Base-by-base conservation (phyloP, 2,888 invertebrate species). In the Lymantria monacha region DNA sequence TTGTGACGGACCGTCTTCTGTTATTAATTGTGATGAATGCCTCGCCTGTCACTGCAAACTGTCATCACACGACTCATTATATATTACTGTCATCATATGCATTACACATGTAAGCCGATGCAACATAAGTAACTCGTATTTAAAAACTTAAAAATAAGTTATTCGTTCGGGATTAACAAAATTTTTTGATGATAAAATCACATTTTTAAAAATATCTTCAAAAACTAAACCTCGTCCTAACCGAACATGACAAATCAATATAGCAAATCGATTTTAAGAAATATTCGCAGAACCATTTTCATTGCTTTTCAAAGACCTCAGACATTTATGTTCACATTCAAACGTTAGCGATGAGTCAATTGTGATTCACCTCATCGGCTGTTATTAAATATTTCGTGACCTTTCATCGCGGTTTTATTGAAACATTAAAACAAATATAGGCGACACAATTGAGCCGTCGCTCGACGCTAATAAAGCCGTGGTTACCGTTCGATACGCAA, bases 1-100 rank as follows among this genome's bases (percentile, higher is more conserved):
- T 50, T 63, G 46, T 61, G 63, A 15, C 48, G 42, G 37, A 46
- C 71, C 74, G 72, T 78, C 80, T 81, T 80, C 76, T 49, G 41
- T 53, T 51, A 46, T 38, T 51, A n/a, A n/a, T n/a, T n/a, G n/a
- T n/a, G n/a, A n/a, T n/a, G n/a, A n/a, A n/a, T n/a, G n/a, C n/a
- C n/a, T n/a, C n/a, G n/a, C n/a, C n/a, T n/a, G n/a, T n/a, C n/a
- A n/a, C n/a, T 49, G 40, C 57, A 22, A 41, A 49, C 45, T 53
- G 30, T 30, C 46, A 15, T 14, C 14, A 22, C 50, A 42, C 49
- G 30, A 37, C 40, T n/a, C 7, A 40, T 40, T 40, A 13, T 40
- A 13, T 13, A 40, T 40, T 40, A 40, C 14, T 40, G 14, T 40
- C 14, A 30, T 30, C 9, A 30, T 13, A 40, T 7, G 12, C 40